Evolutionary conservation across 2,797 vertebrate species (phyloP), one percentile per base, ranked within the genome.

Genomic region (Urosaurus nigricauda): DNA sequence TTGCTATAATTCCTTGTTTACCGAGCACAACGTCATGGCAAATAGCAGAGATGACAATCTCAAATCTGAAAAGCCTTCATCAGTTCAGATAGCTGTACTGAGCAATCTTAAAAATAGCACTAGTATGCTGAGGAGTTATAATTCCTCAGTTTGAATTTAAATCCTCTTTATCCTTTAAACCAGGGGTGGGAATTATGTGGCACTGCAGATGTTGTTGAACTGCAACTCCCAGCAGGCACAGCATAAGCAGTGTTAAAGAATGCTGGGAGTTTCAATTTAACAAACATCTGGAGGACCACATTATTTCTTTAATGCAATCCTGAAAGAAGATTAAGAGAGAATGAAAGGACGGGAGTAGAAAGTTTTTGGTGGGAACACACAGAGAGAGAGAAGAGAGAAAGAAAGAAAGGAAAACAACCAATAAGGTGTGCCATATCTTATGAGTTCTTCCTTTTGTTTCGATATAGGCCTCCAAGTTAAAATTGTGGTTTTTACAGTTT

Each of bases 81-180:
- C 80, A 37, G 19, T 79, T 92, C 86, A 88, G 71, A 81, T 88
- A 53, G 26, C 73, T 92, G 86, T 51, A 70, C 82, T 79, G 86
- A 88, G 3, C 65, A 87, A 86, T 74, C n/a, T 53, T 90, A 79
- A 90, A 94, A 94, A 90, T 84, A 92, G 26, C 47, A 8, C 65
- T 43, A 70, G 68, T 84, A 58, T 6, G 4, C 37, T 88, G 70
- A 91, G 84, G 91, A 90, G 88, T 47, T 83, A 26, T 65, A 86
- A 35, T 87, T 86, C 63, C 75, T 37, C 73, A 51, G 43, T 87
- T 82, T 37, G 35, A 90, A 90, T 70, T 79, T 24, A 75, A 91
- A 89, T 11, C 37, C 83, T 88, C 56, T 88, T 88, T 58, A 24
- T 6, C 85, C 60, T 11, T 86, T 71, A 35, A 43, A 68, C 29